Conservation (phyloP, 2,888 invertebrate species). For the Magallana nippona region DNA sequence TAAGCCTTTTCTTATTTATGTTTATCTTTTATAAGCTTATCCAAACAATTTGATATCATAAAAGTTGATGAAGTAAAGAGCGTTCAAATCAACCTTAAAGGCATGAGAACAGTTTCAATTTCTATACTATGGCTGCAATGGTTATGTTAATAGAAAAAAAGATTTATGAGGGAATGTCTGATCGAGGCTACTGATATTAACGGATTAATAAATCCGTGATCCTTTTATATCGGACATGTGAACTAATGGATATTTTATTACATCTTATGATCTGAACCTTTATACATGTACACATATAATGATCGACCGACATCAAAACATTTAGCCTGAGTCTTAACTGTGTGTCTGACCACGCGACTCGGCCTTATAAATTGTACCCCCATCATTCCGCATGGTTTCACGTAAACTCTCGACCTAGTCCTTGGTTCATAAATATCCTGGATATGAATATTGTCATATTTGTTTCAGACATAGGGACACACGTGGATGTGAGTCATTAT, state of each 20-base stretch:
- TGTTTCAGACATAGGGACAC: neutral
- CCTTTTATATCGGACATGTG: neutral
- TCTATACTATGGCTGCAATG: neutral
- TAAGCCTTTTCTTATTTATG: neutral
- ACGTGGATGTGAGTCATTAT: conserved; percentile 11
- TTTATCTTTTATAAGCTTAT: conserved; percentile 12
- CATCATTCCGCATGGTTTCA: neutral
- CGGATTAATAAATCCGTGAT: neutral
- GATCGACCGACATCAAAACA: neutral
- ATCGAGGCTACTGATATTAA: neutral
- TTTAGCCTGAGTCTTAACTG: neutral
- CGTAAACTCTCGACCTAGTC: neutral
- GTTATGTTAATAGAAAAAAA: neutral
- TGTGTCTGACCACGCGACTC: neutral
- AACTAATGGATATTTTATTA: neutral
- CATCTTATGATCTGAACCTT: neutral
- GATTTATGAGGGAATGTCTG: neutral
- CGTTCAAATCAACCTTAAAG: neutral
- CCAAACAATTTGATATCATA: conserved; percentile 12
- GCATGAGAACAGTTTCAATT: neutral
- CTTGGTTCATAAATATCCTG: neutral
- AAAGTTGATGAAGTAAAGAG: conserved; percentile 10
- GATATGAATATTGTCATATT: conserved; percentile 25
- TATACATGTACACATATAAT: neutral
- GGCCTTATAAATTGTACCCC: neutral